These are phyloP conservation scores for Sycophaga agraensis DNA, from an alignment of 1,140 invertebrate genomes.

Conservation along the genomic window DNA sequence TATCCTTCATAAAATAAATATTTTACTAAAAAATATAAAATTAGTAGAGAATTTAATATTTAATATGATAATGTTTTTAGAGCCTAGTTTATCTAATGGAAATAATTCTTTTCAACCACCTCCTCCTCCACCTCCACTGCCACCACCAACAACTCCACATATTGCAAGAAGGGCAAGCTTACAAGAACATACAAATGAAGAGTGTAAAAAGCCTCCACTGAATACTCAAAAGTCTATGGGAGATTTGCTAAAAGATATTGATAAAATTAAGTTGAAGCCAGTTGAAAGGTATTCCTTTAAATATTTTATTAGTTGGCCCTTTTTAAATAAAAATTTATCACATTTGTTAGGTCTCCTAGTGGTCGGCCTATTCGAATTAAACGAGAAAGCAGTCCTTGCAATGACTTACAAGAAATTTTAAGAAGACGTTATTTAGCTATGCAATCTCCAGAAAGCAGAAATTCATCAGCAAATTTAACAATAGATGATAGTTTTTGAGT, in stretches of 20 bases:
- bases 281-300: conserved; percentile 42
- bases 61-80: conserved; percentile 22
- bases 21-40: not conserved
- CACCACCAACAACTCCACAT: conserved; percentile 53
- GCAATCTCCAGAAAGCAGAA: conserved; percentile 50
- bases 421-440: conserved; percentile 50
- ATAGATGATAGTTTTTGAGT: conserved; percentile 47
- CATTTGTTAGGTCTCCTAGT: conserved; percentile 47
- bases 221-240: conserved; percentile 48
- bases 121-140: conserved; percentile 45
- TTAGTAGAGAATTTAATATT: not conserved
- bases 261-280: conserved; percentile 50
- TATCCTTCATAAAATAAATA: conserved; percentile 13
- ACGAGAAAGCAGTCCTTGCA: conserved; percentile 54
- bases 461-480: conserved; percentile 45
- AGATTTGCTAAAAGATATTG: conserved; percentile 50
- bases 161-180: conserved; percentile 54
- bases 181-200: conserved; percentile 52
- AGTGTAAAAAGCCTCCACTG: conserved; percentile 44
- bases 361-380: conserved; percentile 46
- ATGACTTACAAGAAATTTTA: conserved; percentile 55
- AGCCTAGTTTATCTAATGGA: conserved; percentile 42
- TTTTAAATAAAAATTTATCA: not conserved
- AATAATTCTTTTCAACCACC: conserved; percentile 33
- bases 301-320: no score